phyloP scores from a whole-genome alignment of 2,888 invertebrate genomes.

The Leucoptera coffeella region DNA sequence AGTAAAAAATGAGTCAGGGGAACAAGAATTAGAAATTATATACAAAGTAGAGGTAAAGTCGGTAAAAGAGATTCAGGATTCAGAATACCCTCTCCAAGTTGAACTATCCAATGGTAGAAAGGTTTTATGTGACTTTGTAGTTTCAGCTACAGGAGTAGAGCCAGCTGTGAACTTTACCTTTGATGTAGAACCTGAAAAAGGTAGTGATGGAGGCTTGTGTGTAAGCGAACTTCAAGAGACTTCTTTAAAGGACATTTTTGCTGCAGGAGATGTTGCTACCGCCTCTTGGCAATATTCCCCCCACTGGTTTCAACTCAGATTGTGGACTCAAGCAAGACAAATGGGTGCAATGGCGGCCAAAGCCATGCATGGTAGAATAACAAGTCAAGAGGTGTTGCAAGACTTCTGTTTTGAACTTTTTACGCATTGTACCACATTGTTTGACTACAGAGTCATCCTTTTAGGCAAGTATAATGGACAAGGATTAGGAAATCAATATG shows the following conservation, averaged over 20 bases:
- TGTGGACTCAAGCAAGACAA: slow-evolving; percentile 98
- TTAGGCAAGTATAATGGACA: slow-evolving; percentile 93
- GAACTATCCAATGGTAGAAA: slow-evolving; percentile 65
- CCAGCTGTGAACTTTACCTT: slow-evolving; percentile 58
- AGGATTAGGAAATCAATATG: slow-evolving; percentile 71
- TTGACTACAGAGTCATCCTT: slow-evolving; percentile 88
- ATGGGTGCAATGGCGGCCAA: slow-evolving; percentile 95
- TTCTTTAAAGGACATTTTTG: slow-evolving; percentile 71
- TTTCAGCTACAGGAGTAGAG: slow-evolving; percentile 92
- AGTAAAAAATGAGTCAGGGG: slow-evolving; percentile 46
- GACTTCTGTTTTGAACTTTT: slow-evolving; percentile 98
- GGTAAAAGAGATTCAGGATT: slow-evolving; percentile 20
- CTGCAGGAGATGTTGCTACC: slow-evolving; percentile 91
- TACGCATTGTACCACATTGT: slow-evolving; percentile 92
- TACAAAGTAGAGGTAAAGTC: slow-evolving; percentile 52
- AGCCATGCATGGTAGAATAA: slow-evolving; percentile 67
- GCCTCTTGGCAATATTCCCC: slow-evolving; percentile 71
- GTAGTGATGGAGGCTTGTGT: slow-evolving; percentile 73
- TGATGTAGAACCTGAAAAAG: slow-evolving; percentile 41
- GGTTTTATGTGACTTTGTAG: slow-evolving; percentile 80
- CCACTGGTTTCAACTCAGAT: slow-evolving; percentile 91
- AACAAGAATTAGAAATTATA: slow-evolving; percentile 53
- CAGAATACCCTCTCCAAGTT: slow-evolving; percentile 65
- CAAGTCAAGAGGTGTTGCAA: slow-evolving; percentile 61
- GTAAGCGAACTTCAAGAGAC: slow-evolving; percentile 87